phyloP scores from a whole-genome alignment of 1,140 invertebrate species.

The Euwallacea similis region DNA sequence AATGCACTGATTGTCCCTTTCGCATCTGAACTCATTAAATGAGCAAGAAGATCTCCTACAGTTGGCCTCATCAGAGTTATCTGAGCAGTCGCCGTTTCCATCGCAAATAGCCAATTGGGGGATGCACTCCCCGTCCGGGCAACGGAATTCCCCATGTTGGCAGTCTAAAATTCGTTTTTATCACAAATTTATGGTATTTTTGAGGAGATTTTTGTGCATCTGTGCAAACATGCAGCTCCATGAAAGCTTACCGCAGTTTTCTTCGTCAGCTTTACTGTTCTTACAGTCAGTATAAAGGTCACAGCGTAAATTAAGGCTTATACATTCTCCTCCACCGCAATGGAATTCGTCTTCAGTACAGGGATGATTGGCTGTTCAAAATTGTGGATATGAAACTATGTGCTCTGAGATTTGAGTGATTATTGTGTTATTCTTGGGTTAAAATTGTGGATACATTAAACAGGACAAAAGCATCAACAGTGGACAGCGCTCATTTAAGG shows the following conservation, averaged over 20 bases:
- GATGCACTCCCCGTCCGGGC: conserved; percentile 70
- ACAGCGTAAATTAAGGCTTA: conserved; percentile 87
- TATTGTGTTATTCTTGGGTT: neutral
- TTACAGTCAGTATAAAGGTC: conserved; percentile 83
- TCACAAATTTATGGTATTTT: too few relatives aligned
- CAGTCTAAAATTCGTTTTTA: conserved; percentile 41
- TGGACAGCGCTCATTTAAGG: too few relatives aligned
- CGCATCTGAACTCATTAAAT: conserved; percentile 73
- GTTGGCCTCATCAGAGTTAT: conserved; percentile 67
- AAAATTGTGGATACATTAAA: too few relatives aligned
- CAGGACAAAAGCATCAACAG: too few relatives aligned
- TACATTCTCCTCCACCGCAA: conserved; percentile 78
- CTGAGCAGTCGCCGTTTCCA: conserved; percentile 63
- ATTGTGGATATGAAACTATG: neutral
- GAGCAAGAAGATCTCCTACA: conserved; percentile 48
- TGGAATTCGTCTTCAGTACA: conserved; percentile 71
- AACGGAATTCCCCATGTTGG: conserved; percentile 60
- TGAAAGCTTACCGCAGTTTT: conserved; percentile 64
- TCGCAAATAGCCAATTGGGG: conserved; percentile 65
- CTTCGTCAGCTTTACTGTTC: conserved; percentile 87
- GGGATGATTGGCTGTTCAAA: conserved; percentile 10
- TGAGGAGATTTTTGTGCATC: too few relatives aligned
- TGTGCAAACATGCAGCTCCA: neutral
- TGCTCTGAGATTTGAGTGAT: neutral
- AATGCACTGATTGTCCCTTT: conserved; percentile 79